Percentiles rank a stretch among this genome's conserved stretches.
These are phyloP conservation scores for Drosophila sordidapex DNA, from an alignment of 2,888 invertebrate genomes.

Conservation along the genomic window DNA sequence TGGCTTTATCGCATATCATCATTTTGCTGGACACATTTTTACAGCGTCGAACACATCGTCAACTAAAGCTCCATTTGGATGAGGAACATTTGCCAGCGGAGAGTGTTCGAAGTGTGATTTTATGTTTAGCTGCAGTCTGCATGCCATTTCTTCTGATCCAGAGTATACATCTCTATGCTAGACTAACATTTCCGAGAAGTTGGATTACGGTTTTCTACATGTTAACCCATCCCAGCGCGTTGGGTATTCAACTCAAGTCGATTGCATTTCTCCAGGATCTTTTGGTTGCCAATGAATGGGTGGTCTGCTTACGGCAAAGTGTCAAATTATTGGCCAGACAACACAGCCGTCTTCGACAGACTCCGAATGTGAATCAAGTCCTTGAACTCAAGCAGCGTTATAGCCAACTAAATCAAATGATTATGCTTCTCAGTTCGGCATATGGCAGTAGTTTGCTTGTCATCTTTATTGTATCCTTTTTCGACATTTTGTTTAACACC, in stretches of 20 bases:
- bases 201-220: slow-evolving; percentile 15
- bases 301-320: slow-evolving; percentile 9
- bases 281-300: slow-evolving; percentile 39
- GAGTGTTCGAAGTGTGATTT: background rate
- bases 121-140: background rate
- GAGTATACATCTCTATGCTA: background rate
- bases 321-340: slow-evolving; percentile 36
- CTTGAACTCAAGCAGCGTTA: slow-evolving; percentile 70
- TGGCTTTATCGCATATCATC: slow-evolving; percentile 34
- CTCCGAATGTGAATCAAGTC: slow-evolving; percentile 36
- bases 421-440: slow-evolving; percentile 64
- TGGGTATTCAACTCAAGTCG: slow-evolving; percentile 55
- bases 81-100: background rate
- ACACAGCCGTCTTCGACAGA: slow-evolving; percentile 8
- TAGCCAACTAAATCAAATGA: slow-evolving; percentile 66
- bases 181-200: background rate
- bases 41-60: background rate
- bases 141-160: slow-evolving; percentile 19
- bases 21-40: slow-evolving; percentile 47
- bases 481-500: slow-evolving; percentile 77
- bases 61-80: background rate
- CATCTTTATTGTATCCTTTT: slow-evolving; percentile 76
- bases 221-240: slow-evolving; percentile 25
- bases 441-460: slow-evolving; percentile 81
- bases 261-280: slow-evolving; percentile 54